A percentile compares a stretch with the other conserved stretches of the same genome.
Conservation (phyloP, 1,140 invertebrate species). For the Eueides isabella region DNA sequence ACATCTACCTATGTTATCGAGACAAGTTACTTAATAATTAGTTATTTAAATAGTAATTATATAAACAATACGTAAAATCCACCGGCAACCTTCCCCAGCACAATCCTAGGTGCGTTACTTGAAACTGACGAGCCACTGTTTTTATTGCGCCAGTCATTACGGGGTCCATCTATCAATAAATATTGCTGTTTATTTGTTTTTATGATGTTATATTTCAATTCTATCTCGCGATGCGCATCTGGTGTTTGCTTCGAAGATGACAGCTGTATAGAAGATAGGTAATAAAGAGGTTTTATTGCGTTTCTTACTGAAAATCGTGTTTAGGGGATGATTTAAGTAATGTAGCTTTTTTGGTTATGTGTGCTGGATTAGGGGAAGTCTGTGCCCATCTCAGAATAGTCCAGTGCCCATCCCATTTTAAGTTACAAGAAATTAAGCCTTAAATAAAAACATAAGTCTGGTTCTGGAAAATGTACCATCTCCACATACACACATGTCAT, state of each 20-base stretch:
- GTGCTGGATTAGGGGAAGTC: no score
- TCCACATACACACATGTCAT: no score
- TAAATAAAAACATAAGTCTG: no score
- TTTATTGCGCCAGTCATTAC: slow-evolving; percentile 60
- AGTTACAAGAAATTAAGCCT: no score
- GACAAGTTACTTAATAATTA: no score
- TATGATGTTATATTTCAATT: slow-evolving; percentile 43
- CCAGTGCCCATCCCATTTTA: no score
- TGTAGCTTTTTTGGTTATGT: no score
- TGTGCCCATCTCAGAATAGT: no score
- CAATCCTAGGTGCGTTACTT: slow-evolving; percentile 7
- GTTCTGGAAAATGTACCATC: no score
- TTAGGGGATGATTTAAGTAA: no score
- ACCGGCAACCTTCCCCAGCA: slow-evolving; percentile 1
- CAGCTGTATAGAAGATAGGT: background rate
- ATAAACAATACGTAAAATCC: background rate
- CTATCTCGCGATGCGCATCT: slow-evolving; percentile 37
- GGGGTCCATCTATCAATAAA: slow-evolving; percentile 46
- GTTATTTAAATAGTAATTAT: background rate
- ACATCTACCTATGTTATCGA: no score
- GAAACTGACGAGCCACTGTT: slow-evolving; percentile 50
- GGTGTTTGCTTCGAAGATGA: slow-evolving; percentile 29
- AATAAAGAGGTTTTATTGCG: background rate
- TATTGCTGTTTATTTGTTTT: slow-evolving; percentile 61
- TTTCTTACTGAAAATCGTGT: background rate